phyloP scores from a whole-genome alignment of 2,797 vertebrate genomes.

The Tangara arthus region DNA sequence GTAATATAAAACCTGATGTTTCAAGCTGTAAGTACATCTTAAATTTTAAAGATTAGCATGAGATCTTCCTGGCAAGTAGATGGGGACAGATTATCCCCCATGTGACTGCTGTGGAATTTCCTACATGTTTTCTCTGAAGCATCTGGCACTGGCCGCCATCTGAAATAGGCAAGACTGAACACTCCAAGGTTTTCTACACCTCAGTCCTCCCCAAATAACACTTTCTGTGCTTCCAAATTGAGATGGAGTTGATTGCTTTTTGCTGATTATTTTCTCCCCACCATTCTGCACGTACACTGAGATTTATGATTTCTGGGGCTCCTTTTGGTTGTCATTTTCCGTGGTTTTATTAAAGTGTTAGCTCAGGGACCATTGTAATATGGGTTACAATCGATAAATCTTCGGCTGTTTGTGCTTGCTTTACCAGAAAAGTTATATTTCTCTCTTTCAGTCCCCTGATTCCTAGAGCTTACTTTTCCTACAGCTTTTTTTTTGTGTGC shows the following conservation, averaged over 20 bases:
- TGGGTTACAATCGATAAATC: slow-evolving; percentile 27
- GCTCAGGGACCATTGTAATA: slow-evolving; percentile 6
- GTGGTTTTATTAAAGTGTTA: slow-evolving; percentile 2
- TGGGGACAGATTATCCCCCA: slow-evolving; percentile 13
- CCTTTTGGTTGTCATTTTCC: slow-evolving; percentile 13
- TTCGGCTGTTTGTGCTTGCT: background rate
- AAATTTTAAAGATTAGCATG: slow-evolving; percentile 26
- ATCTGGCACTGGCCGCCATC: slow-evolving; percentile 12
- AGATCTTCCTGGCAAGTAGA: slow-evolving; percentile 38
- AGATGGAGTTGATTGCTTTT: background rate
- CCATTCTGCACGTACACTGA: background rate
- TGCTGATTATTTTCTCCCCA: background rate
- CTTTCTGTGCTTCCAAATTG: background rate
- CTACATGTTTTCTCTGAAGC: slow-evolving; percentile 15
- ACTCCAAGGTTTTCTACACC: slow-evolving; percentile 4
- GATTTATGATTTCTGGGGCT: background rate
- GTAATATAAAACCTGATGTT: background rate
- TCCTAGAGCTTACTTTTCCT: background rate
- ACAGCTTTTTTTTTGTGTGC: background rate
- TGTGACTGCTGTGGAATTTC: slow-evolving; percentile 53
- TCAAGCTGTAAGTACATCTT: slow-evolving; percentile 29
- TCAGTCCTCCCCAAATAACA: background rate
- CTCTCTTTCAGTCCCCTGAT: background rate
- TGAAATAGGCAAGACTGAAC: background rate
- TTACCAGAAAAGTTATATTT: slow-evolving; percentile 14